Conservation (phyloP, 2,888 invertebrate species). For the Caenorhabditis sp. region DNA sequence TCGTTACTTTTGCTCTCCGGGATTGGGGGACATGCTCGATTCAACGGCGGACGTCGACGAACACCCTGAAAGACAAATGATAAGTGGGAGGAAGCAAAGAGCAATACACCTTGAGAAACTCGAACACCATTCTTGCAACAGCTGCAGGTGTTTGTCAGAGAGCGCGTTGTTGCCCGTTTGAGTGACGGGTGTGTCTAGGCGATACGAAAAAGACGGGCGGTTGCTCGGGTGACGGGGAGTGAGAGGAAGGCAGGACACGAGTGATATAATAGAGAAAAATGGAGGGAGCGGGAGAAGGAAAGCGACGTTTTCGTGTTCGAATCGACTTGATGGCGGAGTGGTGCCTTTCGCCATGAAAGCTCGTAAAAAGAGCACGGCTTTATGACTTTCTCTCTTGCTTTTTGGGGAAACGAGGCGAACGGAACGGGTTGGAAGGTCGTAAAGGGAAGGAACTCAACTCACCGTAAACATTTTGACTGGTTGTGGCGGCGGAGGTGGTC, state of each 20-base stretch:
- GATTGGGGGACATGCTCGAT: constrained; percentile 82
- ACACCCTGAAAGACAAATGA: constrained; percentile 34
- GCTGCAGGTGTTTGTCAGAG: constrained; percentile 33
- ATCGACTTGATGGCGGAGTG: constrained; percentile 19
- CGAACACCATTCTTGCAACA: constrained; percentile 48
- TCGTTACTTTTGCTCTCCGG: constrained; percentile 82
- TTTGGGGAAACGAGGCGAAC: background rate
- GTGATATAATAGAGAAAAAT: constrained; percentile 28
- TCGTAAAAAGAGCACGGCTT: constrained; percentile 57
- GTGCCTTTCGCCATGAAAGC: constrained; percentile 16
- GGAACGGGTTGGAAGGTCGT: constrained; percentile 1
- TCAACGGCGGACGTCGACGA: constrained; percentile 80
- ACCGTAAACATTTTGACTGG: constrained; percentile 61
- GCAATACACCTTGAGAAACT: constrained; percentile 36
- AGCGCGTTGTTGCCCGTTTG: constrained; percentile 1
- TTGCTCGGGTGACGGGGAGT: constrained; percentile 43
- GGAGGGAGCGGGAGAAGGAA: constrained; percentile 10
- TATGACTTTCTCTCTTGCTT: constrained; percentile 55
- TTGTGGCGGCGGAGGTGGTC: constrained; percentile 61
- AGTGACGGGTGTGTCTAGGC: constrained; percentile 47
- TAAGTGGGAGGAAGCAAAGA: background rate
- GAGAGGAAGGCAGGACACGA: constrained; percentile 18
- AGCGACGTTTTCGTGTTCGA: constrained; percentile 39
- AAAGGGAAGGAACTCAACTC: constrained; percentile 17
- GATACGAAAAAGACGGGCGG: constrained; percentile 15